Percentiles rank a stretch among this genome's conserved stretches.
Evolutionary conservation across 1,140 invertebrate species (phyloP).

Genomic region (Drosophila paulistorum): DNA sequence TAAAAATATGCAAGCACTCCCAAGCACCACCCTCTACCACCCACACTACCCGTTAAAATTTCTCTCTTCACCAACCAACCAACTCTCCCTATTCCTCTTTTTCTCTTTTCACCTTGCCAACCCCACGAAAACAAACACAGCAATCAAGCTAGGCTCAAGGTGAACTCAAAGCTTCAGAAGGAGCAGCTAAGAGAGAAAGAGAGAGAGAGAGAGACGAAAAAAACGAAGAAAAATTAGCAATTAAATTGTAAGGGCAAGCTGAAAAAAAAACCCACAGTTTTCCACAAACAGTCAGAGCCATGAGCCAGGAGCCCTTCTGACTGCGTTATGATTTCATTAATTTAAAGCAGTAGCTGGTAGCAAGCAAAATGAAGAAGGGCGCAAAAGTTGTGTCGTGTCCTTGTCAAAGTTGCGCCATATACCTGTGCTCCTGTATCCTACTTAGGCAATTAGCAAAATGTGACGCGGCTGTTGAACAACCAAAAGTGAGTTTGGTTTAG

Average conservation of each 20-base stretch:
- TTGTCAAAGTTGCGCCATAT: slow-evolving; percentile 50
- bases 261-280: slow-evolving; percentile 36
- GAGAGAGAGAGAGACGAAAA: slow-evolving; percentile 19
- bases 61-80: background rate
- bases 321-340: slow-evolving; percentile 70
- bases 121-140: slow-evolving; percentile 43
- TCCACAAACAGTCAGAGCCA: slow-evolving; percentile 22
- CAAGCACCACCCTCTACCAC: background rate
- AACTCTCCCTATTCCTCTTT: background rate
- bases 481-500: slow-evolving; percentile 54
- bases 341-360: slow-evolving; percentile 43
- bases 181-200: background rate
- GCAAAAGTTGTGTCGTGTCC: slow-evolving; percentile 51
- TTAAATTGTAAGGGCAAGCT: slow-evolving; percentile 65
- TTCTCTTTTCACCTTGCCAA: background rate
- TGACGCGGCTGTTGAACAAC: slow-evolving; percentile 59
- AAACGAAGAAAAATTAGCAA: slow-evolving; percentile 67
- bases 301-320: slow-evolving; percentile 6
- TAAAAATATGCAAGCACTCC: slow-evolving; percentile 58
- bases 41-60: background rate
- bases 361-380: slow-evolving; percentile 25
- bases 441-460: slow-evolving; percentile 57
- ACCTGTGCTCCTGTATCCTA: slow-evolving; percentile 25
- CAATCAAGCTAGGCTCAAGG: slow-evolving; percentile 59
- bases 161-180: slow-evolving; percentile 28